phyloP scores from a whole-genome alignment of 2,113 vertebrate species.

The Arenaria interpres region DNA sequence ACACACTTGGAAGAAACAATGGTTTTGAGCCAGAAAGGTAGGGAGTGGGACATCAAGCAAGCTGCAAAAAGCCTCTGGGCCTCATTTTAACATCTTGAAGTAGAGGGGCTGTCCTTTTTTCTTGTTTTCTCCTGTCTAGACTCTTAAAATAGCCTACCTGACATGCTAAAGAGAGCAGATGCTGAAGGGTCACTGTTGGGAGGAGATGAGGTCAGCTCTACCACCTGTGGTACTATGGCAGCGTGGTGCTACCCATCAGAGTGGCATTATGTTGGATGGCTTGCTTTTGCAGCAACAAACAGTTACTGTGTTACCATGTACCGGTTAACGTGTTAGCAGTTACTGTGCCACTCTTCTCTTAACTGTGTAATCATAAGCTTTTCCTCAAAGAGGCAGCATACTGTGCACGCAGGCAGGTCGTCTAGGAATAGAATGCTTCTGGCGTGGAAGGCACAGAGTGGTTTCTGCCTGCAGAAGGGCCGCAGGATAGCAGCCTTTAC shows the following conservation, averaged over 20 bases:
- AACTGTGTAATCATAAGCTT: background rate
- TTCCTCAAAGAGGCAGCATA: background rate
- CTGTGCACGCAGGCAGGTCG: background rate
- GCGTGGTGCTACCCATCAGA: background rate
- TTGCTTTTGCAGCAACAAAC: background rate
- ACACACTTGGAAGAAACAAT: background rate
- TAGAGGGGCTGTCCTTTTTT: background rate
- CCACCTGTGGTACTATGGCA: background rate
- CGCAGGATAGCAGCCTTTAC: background rate
- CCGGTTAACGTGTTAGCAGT: background rate
- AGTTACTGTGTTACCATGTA: background rate
- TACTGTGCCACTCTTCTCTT: background rate
- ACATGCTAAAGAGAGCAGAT: background rate
- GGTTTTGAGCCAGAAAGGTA: background rate
- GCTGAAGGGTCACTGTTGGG: background rate
- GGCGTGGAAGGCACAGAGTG: background rate
- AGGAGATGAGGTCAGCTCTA: background rate
- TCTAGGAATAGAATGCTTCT: background rate
- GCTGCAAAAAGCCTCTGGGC: background rate
- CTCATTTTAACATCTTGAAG: background rate
- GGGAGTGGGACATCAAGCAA: background rate
- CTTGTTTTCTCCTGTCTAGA: background rate
- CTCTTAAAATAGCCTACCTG: background rate
- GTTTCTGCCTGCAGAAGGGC: background rate
- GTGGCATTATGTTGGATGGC: background rate